Conservation (phyloP, 2,113 vertebrate species). For the Hipposideros armiger region DNA sequence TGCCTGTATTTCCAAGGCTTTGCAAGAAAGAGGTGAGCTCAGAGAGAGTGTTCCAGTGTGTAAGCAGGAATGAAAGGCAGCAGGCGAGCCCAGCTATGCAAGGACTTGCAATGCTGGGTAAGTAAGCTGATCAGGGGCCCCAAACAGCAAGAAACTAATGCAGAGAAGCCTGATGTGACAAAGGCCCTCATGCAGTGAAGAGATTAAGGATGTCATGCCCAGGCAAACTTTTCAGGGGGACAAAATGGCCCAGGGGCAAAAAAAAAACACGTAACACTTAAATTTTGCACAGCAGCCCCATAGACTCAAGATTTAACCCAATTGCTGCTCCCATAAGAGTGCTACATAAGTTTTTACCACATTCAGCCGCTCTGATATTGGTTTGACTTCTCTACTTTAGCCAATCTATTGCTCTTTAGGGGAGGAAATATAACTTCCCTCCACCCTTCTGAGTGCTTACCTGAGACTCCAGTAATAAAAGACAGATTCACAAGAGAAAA, state of each 20-base stretch:
- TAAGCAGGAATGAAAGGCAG: not conserved
- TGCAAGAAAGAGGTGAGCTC: not conserved
- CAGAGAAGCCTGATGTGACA: not conserved
- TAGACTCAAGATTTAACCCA: not conserved
- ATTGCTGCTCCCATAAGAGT: rapidly evolving
- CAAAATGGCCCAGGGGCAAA: not conserved
- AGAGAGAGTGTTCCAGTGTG: not conserved
- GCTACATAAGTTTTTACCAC: not conserved
- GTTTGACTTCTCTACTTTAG: not conserved
- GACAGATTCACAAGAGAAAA: not conserved
- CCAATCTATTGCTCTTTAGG: not conserved
- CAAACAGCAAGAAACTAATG: not conserved
- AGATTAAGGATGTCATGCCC: not conserved
- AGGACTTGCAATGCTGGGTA: not conserved
- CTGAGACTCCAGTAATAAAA: not conserved
- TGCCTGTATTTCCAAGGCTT: not conserved
- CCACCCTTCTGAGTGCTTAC: not conserved
- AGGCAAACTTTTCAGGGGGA: not conserved
- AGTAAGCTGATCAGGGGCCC: not conserved
- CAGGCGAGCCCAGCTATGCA: too few relatives aligned
- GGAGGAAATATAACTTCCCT: not conserved
- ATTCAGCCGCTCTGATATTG: not conserved
- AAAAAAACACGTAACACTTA: not conserved
- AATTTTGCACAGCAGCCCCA: not conserved
- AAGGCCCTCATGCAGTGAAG: not conserved